Conservation (phyloP, 2,113 vertebrate genomes). For the Isichthys henryi region DNA sequence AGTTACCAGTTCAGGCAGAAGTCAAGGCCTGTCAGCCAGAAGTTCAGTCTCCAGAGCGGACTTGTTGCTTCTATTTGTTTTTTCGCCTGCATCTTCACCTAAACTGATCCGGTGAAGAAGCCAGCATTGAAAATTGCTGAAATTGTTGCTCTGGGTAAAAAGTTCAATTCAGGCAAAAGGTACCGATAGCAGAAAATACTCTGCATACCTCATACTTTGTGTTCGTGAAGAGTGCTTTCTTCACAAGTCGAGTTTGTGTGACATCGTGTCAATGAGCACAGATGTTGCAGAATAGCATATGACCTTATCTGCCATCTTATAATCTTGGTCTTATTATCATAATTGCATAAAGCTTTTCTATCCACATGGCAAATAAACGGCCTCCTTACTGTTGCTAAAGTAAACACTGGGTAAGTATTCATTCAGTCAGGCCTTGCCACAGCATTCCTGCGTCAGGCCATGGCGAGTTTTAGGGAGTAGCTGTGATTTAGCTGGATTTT, state of each 20-base stretch:
- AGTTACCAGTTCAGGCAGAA: not conserved
- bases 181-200: not conserved
- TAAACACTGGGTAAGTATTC: conserved; percentile 1
- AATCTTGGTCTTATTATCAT: not conserved
- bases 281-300: not conserved
- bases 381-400: not conserved
- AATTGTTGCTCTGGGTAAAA: not conserved
- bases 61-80: not conserved
- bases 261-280: not conserved
- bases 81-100: not conserved
- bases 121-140: not conserved
- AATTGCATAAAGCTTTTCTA: not conserved
- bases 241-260: not conserved
- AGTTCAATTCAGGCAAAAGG: not conserved
- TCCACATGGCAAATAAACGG: not conserved
- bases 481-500: not conserved
- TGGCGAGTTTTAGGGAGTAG: not conserved
- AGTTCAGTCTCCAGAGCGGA: not conserved
- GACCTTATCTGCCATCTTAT: conserved; percentile 4
- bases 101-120: not conserved
- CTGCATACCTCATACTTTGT: not conserved
- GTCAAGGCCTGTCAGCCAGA: not conserved
- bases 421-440: not conserved
- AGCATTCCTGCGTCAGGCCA: not conserved
- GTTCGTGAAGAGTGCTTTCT: not conserved